Base-by-base conservation (phyloP, 2,113 vertebrate genomes). In the Grantiella picta region DNA sequence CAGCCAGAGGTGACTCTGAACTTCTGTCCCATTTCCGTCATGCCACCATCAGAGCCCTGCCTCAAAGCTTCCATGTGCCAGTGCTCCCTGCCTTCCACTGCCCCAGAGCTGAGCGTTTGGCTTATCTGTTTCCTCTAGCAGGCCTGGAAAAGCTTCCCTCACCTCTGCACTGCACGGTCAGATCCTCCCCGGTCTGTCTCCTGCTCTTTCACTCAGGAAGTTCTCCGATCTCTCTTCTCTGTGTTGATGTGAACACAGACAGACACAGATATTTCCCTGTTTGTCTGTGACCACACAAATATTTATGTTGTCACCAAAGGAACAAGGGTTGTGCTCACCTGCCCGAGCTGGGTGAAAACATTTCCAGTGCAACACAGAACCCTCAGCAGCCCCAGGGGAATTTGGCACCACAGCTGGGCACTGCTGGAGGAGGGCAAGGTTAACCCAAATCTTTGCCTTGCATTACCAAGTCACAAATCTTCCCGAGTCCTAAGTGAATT, bases 11-110 rank as follows among this genome's bases (percentile, higher is more conserved):
- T 59, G 82, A 89, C 21, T 29, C 83, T 61, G 57, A 93, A 49
- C 82, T 95, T 29, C 70, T 93, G 92, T 95, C 95, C 93, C 81
- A 24, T 82, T 93, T 92, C 94, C 77, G 13, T 89, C 86, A 36
- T 15, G 71, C 92, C 92, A 77, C 7, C 4, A 61, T 52, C 82
- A 72, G 69, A 92, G 90, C 65, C 10, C 31, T 8, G 86, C 29
- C 92, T 82, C 61, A 4, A 22, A 44, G 90, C 93, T 80, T 5
- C 42, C 50, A 18, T 71, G 65, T 80, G 38, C 90, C 61, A 18
- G 10, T 2, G 16, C 90, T 87, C 15, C 0, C 35, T 72, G 82
- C 86, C 63, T 52, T 17, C 6, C 2, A 9, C 16, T 1, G 59
- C 88, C 25, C 52, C 42, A 0, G 4, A 64, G 59, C 6, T 27